These are phyloP conservation scores for Aleiodes leptofemur DNA, from an alignment of 2,888 invertebrate genomes.

Conservation along the genomic window DNA sequence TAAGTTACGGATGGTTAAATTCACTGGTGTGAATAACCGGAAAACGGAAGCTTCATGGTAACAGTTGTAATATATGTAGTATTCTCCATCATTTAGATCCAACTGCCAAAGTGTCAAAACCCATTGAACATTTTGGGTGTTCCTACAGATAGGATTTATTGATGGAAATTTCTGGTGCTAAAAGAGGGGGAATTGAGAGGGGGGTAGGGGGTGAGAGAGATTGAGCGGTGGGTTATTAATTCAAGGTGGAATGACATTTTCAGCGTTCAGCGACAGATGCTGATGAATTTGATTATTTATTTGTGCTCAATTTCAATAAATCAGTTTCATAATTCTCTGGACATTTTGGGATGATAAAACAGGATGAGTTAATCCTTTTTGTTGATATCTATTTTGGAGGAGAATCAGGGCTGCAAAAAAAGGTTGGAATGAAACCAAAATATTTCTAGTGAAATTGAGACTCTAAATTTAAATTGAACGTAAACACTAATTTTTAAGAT, in stretches of 20 bases:
- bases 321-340: background rate
- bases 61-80: slow-evolving; percentile 47
- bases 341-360: background rate
- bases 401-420: too few species aligned
- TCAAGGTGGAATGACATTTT: slow-evolving; percentile 28
- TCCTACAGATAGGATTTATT: slow-evolving; percentile 40
- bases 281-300: slow-evolving; percentile 35
- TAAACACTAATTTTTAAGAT: too few species aligned
- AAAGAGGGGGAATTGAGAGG: background rate
- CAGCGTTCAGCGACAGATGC: slow-evolving; percentile 28
- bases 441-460: too few species aligned
- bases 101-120: slow-evolving; percentile 47
- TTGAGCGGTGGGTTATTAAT: slow-evolving; percentile 17
- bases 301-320: background rate
- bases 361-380: too few species aligned
- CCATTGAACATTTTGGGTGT: slow-evolving; percentile 28
- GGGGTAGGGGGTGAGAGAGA: too few species aligned
- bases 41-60: slow-evolving; percentile 52
- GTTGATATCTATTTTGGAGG: too few species aligned
- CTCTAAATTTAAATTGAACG: too few species aligned
- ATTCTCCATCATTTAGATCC: slow-evolving; percentile 45
- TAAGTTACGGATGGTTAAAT: slow-evolving; percentile 53
- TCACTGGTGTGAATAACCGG: slow-evolving; percentile 51
- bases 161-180: slow-evolving; percentile 28
- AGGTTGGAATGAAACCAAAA: too few species aligned